Evolutionary conservation across 1,140 invertebrate species (phyloP).

Genomic region (Caerostris darwini): DNA sequence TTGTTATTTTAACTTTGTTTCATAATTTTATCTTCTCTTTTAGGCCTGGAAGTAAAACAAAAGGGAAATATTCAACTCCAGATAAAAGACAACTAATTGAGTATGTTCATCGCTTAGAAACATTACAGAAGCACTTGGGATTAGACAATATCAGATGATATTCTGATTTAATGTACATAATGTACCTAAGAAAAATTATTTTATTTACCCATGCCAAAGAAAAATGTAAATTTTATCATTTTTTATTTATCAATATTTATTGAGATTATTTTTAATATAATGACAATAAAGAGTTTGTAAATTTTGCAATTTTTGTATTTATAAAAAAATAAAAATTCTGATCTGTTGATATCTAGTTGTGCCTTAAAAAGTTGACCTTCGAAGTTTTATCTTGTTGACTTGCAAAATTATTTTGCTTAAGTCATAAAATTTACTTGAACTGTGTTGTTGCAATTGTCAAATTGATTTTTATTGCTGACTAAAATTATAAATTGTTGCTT

Average conservation of each 20-base stretch:
- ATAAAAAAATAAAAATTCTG: not conserved
- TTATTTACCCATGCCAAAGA: conserved; percentile 67
- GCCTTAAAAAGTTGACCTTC: conserved; percentile 30
- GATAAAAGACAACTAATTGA: conserved; percentile 39
- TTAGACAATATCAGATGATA: conserved; percentile 66
- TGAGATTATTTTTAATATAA: conserved; percentile 38
- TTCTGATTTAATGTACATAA: not conserved
- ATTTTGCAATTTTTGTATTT: conserved; percentile 43
- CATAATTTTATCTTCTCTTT: not conserved
- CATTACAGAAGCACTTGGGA: conserved; percentile 58
- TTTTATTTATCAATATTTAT: conserved; percentile 55
- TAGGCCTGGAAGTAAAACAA: conserved; percentile 23
- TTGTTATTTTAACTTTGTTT: too few relatives aligned
- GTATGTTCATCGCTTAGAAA: conserved; percentile 50
- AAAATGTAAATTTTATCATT: conserved; percentile 32
- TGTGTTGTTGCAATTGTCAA: not conserved
- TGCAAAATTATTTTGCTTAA: conserved; percentile 3
- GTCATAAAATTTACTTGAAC: not conserved
- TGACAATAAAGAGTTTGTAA: conserved; percentile 2
- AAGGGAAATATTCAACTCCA: not conserved
- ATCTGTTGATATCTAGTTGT: conserved; percentile 49
- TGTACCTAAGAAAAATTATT: conserved; percentile 32
- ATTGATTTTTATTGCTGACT: not conserved
- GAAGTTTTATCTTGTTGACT: not conserved
- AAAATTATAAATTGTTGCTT: not conserved